Evolutionary conservation across 2,888 invertebrate genomes (phyloP), one percentile per base, ranked within the genome.

Genomic region (Eristalis intricaria): DNA sequence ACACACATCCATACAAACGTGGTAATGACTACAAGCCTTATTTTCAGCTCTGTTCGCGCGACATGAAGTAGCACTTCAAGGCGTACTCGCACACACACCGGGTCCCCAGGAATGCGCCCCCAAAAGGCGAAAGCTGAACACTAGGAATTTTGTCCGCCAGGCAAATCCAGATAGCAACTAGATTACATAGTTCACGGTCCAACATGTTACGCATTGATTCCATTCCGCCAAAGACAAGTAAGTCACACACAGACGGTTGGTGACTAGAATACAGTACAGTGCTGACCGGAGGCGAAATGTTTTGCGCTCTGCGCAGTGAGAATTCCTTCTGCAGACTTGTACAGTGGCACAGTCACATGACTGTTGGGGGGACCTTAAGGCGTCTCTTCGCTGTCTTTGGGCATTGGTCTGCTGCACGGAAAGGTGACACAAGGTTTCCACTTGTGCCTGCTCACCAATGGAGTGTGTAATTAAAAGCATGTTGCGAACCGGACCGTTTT

Each of bases 161-260:
- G 60, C 73, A 79, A 73, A 66, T 66, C 56, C 60, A 50, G 73
- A 73, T 61, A 69, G 43, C 84, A 87, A 87, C 84, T 84, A 79
- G 87, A 87, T 87, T 84, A 84, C 83, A 87, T 87, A 87, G 87
- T 84, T 87, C 87, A 87, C 84, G 87, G 80, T 84, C 76, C 73
- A 63, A 69, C 87, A 87, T 87, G 87, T 87, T 80, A 87, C 84
- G 87, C 87, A 84, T 84, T 84, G 64, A 76, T 80, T 58, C 61
- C 87, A 87, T 87, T 83, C 87, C 76, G 64, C 63, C 38, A 68
- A 79, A 83, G 83, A 80, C 87, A 83, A 80, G 87, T 87, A 87
- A 87, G 87, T 87, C 87, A 87, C 87, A 79, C 70, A 75, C 38
- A 32, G 32, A 50, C 43, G 43, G 68, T 56, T 35, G 63, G 38